Base-by-base conservation (phyloP, 2,888 invertebrate genomes). In the Alcis repandata region DNA sequence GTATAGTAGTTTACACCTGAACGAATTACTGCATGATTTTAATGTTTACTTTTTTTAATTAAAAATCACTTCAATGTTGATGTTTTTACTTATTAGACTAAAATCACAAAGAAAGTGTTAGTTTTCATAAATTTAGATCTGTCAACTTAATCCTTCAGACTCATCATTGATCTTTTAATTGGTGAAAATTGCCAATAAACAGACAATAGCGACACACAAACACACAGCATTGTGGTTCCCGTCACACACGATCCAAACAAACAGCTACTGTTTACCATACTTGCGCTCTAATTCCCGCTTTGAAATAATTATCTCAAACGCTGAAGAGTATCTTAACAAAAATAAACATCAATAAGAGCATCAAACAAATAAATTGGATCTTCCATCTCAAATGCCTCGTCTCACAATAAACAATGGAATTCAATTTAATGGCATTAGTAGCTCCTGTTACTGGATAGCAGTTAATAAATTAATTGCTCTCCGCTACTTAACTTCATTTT, bases 351-450 rank as follows among this genome's bases (percentile, higher is more conserved):
- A 59, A 56, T 63, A 63, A 38, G 40, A 60, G 61, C 69, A 68
- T 66, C 61, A 74, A 74, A 69, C 69, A 74, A 70, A 67, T 66
- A 73, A 79, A 78, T 75, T 74, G 70, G 73, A 72, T 75, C 63
- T 69, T 52, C 62, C 54, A 52, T 63, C 64, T 77, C 59, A 53
- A 72, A 77, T 73, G 63, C 69, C 74, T 73, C 63, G 64, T 48
- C 60, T 69, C 45, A 66, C 71, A 74, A 74, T 70, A 73, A 75
- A 76, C 67, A 73, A 68, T 69, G 67, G 64, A 70, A 77, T 69
- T 70, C 69, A 75, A 76, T 74, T 73, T 71, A 60, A 72, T 59
- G 59, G 72, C 57, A 72, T 75, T 73, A 75, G 69, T 64, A 63
- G 68, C 69, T 69, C 68, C 67, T 70, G 73, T 74, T 73, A 67